Base-by-base conservation (phyloP, 1,140 invertebrate species). In the Ostrea denselamellosa region DNA sequence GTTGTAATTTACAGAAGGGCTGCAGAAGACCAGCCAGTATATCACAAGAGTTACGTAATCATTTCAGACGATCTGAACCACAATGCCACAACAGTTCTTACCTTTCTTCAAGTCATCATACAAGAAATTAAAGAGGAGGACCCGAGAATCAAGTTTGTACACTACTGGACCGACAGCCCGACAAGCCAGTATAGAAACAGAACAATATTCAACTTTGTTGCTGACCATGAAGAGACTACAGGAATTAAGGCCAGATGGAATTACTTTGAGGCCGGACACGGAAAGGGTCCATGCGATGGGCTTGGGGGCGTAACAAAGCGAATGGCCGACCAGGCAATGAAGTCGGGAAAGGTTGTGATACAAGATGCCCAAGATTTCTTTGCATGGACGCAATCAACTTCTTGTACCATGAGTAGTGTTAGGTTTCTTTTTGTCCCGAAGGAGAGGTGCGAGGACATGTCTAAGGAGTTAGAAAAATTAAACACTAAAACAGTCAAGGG, bases 281-380 rank as follows among this genome's bases (percentile, higher is more conserved):
- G 89, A 51, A 92, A 91, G 65, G 91, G 91, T 5, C 90, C 89
- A 44, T 92, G 91, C 86, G 88, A 92, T 65, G 90, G 54, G 2
- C 8, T 56, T 3, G 54, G 54, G 8, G 54, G 54, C 9, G 8
- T 8, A 56, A 56, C 54, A 12, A 56, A 56, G 8, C 2, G 2
- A 56, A 56, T 56, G 17, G 54, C 54, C 2, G 54, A 56, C 8
- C 0, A 56, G 8, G 54, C 54, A 10, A 56, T 56, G 25, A 83
- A 83, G 51, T 51, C 25, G 14, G 25, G 82, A 19, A 83, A 83
- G 51, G 34, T 44, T 44, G 82, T 53, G 1, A 52, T 83, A 52
- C 82, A 83, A n/a, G 82, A 83, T 83, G 82, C 82, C 8, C 28
- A 51, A 53, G 52, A 83, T 51, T 83, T 51, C 22, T 83, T 44